Evolutionary conservation across 2,113 vertebrate species (phyloP).

Genomic region (Takifugu flavidus): DNA sequence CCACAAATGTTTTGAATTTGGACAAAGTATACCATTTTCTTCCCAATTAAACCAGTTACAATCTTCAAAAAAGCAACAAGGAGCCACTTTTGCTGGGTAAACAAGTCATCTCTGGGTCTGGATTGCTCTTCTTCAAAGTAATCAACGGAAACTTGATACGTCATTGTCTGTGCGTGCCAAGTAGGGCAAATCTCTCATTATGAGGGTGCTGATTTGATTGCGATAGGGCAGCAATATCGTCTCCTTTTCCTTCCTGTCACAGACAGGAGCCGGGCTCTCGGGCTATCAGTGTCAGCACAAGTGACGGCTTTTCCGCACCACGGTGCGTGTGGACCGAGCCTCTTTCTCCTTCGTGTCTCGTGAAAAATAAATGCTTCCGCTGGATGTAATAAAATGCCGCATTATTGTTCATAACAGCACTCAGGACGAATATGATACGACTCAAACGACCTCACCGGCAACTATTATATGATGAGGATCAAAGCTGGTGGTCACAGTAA

Average conservation of each 20-base stretch:
- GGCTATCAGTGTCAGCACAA: conserved; percentile 44
- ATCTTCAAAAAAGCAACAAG: conserved; percentile 8
- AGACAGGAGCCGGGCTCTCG: conserved; percentile 14
- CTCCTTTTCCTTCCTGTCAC: conserved; percentile 55
- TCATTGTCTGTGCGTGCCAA: conserved; percentile 39
- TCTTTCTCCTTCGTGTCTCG: conserved; percentile 65
- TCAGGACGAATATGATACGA: conserved; percentile 71
- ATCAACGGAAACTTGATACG: conserved; percentile 1
- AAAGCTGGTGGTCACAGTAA: conserved; percentile 65
- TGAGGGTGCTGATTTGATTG: conserved; percentile 25
- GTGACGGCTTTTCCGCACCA: conserved; percentile 33
- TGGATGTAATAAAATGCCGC: conserved; percentile 75
- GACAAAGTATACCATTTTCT: conserved; percentile 1
- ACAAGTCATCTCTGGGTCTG: conserved; percentile 19
- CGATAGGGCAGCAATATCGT: conserved; percentile 40
- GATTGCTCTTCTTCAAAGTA: conserved; percentile 27
- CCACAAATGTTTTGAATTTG: conserved; percentile 52
- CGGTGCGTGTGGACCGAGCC: conserved; percentile 29
- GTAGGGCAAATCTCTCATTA: conserved; percentile 23
- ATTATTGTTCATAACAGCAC: conserved; percentile 74
- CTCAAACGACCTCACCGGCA: conserved; percentile 64
- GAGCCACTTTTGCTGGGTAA: background rate
- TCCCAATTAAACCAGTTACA: conserved; percentile 1
- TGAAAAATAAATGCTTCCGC: conserved; percentile 77
- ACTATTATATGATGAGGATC: conserved; percentile 67